Conservation (phyloP, 92 coral and sea anemone species). For the Palythoa caribaeorum region DNA sequence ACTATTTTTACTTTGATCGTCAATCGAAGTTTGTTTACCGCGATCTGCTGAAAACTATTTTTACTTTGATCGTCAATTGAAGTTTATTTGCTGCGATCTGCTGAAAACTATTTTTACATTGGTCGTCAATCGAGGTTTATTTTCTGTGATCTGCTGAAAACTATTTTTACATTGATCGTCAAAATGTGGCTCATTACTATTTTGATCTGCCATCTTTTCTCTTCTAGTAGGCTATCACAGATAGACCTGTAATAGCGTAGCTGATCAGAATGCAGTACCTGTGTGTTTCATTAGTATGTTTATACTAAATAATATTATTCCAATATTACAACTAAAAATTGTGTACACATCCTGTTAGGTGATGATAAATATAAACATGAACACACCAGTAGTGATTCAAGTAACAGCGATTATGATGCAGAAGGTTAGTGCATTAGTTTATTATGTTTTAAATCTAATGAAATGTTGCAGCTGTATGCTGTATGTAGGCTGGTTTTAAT, state of each 20-base stretch:
- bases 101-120: too few relatives aligned
- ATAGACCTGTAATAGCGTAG: background rate
- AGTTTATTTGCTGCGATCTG: too few relatives aligned
- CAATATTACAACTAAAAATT: background rate
- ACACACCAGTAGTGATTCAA: background rate
- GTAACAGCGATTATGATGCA: background rate
- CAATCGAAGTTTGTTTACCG: too few relatives aligned
- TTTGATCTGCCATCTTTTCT: too few relatives aligned
- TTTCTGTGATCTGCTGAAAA: too few relatives aligned
- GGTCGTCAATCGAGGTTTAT: too few relatives aligned
- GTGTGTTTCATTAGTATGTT: background rate
- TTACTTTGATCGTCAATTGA: too few relatives aligned
- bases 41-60: too few relatives aligned
- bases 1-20: too few relatives aligned
- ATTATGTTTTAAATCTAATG: background rate
- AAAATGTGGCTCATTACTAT: too few relatives aligned
- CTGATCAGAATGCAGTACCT: background rate
- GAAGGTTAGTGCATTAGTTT: slow-evolving; percentile 7
- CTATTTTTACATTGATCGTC: too few relatives aligned
- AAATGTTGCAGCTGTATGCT: background rate
- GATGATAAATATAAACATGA: background rate
- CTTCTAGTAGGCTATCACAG: background rate
- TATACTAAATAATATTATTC: background rate
- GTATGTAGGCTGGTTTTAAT: slow-evolving; percentile 1
- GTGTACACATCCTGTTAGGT: slow-evolving; percentile 1